Evolutionary conservation across 1,140 invertebrate genomes (phyloP).

Genomic region (Brachionus rotundiformis): DNA sequence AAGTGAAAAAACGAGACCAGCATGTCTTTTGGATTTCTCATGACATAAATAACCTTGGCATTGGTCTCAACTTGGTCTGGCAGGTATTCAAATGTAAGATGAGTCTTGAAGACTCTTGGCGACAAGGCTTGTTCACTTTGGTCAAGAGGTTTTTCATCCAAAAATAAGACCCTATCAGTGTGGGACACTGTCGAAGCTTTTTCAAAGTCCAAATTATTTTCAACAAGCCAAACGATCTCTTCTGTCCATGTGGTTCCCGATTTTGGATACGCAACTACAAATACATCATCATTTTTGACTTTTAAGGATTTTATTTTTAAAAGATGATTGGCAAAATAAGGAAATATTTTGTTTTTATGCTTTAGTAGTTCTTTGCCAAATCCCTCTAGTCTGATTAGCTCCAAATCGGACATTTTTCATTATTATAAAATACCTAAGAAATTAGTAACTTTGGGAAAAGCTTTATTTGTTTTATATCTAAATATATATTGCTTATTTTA

Average conservation of each 20-base stretch:
- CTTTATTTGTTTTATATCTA: no score
- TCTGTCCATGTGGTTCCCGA: conserved; percentile 37
- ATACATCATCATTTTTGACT: neutral
- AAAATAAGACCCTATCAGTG: conserved; percentile 31
- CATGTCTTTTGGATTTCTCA: conserved; percentile 42
- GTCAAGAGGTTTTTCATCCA: neutral
- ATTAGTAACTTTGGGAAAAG: no score
- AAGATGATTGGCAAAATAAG: neutral
- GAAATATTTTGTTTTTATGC: neutral
- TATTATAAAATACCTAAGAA: neutral
- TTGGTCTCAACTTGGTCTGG: neutral
- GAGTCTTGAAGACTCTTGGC: conserved; percentile 2
- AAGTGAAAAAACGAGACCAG: conserved; percentile 21
- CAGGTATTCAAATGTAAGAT: conserved; percentile 17
- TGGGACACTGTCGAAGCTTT: neutral
- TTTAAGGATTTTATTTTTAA: neutral
- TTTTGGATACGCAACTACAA: conserved; percentile 25
- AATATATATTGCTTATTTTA: no score
- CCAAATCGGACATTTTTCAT: neutral
- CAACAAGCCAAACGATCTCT: conserved; percentile 20
- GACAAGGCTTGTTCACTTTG: neutral
- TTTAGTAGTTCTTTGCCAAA: neutral
- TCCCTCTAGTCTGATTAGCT: neutral
- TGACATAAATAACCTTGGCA: neutral
- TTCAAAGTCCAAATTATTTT: conserved; percentile 30